Conservation (phyloP, 2,888 invertebrate species). For the Dione juno region DNA sequence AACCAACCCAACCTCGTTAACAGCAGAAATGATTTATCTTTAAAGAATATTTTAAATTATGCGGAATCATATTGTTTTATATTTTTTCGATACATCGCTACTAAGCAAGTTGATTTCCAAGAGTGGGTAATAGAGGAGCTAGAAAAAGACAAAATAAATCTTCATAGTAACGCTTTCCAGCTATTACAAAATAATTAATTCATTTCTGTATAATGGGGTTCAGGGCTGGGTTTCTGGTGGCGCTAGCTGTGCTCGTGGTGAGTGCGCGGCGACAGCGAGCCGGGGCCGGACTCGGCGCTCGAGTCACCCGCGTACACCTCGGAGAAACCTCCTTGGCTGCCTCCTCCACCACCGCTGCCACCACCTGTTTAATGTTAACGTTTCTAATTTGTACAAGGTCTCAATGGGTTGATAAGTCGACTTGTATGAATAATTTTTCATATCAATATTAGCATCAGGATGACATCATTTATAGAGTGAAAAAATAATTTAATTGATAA, state of each 20-base stretch:
- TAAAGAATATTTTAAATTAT: too few species aligned
- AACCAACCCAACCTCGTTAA: background rate
- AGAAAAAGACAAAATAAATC: too few species aligned
- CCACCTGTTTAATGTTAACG: slow-evolving; percentile 25
- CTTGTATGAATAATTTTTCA: too few species aligned
- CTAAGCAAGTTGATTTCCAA: too few species aligned
- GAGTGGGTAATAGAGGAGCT: background rate
- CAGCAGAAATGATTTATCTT: background rate
- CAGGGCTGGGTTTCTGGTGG: slow-evolving; percentile 37
- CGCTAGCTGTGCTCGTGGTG: slow-evolving; percentile 81
- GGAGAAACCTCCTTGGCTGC: slow-evolving; percentile 74
- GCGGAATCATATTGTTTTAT: too few species aligned
- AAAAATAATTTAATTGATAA: too few species aligned
- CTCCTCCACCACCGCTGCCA: slow-evolving; percentile 65
- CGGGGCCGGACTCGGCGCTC: slow-evolving; percentile 77
- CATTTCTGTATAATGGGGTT: slow-evolving; percentile 7
- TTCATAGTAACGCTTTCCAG: background rate
- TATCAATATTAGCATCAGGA: too few species aligned
- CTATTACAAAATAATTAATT: background rate
- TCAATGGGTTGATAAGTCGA: too few species aligned
- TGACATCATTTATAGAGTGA: too few species aligned
- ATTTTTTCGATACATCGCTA: too few species aligned
- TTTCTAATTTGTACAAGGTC: too few species aligned
- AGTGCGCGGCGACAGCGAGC: slow-evolving; percentile 75
- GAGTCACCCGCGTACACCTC: slow-evolving; percentile 80